These are phyloP conservation scores for Doris montereyensis DNA, from an alignment of 2,888 invertebrate species.

Conservation along the genomic window DNA sequence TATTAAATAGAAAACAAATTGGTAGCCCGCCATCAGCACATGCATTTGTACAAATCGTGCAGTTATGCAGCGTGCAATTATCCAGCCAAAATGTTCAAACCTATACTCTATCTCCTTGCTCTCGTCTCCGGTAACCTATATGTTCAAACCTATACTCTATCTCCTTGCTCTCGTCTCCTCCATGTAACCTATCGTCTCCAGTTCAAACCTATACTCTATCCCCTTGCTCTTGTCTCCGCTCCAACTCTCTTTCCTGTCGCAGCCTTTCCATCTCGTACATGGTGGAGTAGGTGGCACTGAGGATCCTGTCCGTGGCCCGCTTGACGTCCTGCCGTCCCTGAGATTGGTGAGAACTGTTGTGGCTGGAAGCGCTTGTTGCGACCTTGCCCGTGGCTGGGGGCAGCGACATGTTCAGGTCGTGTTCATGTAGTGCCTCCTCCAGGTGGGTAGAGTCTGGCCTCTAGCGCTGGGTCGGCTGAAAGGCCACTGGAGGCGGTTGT, in stretches of 20 bases:
- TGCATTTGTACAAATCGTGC: no score
- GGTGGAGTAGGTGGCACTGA: conserved; percentile 59
- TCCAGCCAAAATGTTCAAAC: no score
- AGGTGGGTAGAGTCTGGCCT: conserved; percentile 42
- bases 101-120: no score
- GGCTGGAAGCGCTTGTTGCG: not conserved
- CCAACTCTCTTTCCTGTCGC: conserved; percentile 50
- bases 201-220: no score
- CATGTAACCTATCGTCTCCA: no score
- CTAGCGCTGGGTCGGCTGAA: conserved; percentile 20
- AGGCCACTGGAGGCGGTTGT: conserved; percentile 38
- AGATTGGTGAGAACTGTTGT: not conserved
- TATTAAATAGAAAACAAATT: no score
- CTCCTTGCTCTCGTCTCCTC: no score
- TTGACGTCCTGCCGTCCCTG: conserved; percentile 44
- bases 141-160: no score
- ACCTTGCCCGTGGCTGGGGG: conserved; percentile 15
- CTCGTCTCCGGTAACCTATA: no score
- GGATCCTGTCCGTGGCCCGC: conserved; percentile 56
- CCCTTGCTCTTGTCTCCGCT: not conserved
- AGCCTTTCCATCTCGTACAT: conserved; percentile 64
- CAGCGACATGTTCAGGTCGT: conserved; percentile 31
- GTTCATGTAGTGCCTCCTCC: conserved; percentile 53
- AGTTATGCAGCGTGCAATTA: no score
- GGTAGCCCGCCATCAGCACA: no score